A percentile compares a stretch with the other conserved stretches of the same genome.
Evolutionary conservation across 2,797 vertebrate species (phyloP).

Genomic region (Phrynocephalus guinanensis): DNA sequence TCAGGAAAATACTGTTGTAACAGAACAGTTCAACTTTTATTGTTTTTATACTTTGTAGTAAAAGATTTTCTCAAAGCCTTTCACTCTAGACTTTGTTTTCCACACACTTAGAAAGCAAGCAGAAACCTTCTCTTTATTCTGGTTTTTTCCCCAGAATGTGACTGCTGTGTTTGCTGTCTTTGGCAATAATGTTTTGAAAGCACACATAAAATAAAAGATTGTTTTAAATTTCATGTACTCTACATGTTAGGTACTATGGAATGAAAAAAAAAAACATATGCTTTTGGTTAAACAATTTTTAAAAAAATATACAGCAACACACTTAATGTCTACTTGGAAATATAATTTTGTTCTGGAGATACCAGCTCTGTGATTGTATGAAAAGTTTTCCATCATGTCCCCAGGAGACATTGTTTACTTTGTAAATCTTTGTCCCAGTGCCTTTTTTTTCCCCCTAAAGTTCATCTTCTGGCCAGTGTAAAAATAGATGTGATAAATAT

Average conservation of each 20-base stretch:
- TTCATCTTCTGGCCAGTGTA: constrained; percentile 53
- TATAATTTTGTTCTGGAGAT: constrained; percentile 68
- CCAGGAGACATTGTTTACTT: constrained; percentile 67
- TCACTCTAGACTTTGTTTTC: constrained; percentile 63
- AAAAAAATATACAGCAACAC: constrained; percentile 30
- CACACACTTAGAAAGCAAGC: constrained; percentile 57
- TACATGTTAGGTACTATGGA: constrained; percentile 69
- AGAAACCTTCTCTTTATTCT: constrained; percentile 63
- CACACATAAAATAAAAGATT: constrained; percentile 68
- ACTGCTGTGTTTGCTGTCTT: constrained; percentile 54
- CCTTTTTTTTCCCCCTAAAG: constrained; percentile 49
- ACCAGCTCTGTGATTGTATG: constrained; percentile 65
- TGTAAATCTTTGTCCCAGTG: constrained; percentile 63
- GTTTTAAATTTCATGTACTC: constrained; percentile 59
- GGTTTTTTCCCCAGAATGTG: constrained; percentile 51
- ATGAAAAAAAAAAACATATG: constrained; percentile 79
- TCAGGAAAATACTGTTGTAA: constrained; percentile 62
- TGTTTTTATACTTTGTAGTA: constrained; percentile 69
- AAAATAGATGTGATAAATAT: constrained; percentile 62
- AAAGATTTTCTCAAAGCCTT: constrained; percentile 63
- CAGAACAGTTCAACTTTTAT: constrained; percentile 68
- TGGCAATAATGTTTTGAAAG: constrained; percentile 67
- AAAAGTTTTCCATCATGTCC: constrained; percentile 69
- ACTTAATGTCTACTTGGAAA: constrained; percentile 22
- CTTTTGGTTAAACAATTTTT: constrained; percentile 73